Conservation (phyloP, 2,113 vertebrate species). For the Prochilodus magdalenae region DNA sequence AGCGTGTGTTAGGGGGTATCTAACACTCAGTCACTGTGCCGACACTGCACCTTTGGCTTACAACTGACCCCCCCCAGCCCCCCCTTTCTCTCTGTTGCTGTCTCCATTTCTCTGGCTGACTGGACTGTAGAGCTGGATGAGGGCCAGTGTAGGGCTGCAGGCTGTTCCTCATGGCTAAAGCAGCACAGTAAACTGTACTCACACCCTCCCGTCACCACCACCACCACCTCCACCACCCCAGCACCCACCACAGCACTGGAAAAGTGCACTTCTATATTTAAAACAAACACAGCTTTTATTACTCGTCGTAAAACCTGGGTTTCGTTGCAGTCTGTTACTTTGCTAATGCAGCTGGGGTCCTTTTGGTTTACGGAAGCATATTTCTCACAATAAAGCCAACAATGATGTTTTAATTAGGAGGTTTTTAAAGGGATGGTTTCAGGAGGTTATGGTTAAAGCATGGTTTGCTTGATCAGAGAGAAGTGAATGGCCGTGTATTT, state of each 20-base stretch:
- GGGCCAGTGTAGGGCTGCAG: slow-evolving; percentile 45
- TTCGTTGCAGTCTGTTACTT: slow-evolving; percentile 53
- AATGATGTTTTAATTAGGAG: slow-evolving; percentile 11
- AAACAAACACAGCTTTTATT: slow-evolving; percentile 56
- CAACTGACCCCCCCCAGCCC: slow-evolving; percentile 23
- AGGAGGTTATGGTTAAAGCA: not conserved
- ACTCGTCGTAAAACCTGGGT: slow-evolving; percentile 61
- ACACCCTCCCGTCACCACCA: not conserved
- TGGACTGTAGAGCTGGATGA: slow-evolving; percentile 31
- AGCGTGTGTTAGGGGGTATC: slow-evolving; percentile 22
- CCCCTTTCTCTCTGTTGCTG: not conserved
- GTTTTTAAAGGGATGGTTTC: not conserved
- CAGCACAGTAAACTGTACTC: not conserved
- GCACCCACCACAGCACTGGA: too few species aligned
- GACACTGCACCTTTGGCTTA: slow-evolving; percentile 40
- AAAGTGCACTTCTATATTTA: not conserved
- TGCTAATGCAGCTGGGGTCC: not conserved
- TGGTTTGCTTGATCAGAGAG: not conserved
- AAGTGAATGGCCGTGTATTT: slow-evolving; percentile 30
- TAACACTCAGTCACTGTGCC: slow-evolving; percentile 36
- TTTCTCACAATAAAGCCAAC: not conserved
- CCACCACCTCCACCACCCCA: too few species aligned
- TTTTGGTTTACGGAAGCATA: not conserved
- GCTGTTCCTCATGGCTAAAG: slow-evolving; percentile 30
- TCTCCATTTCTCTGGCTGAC: slow-evolving; percentile 23